Evolutionary conservation across 1,140 invertebrate genomes (phyloP).

Genomic region (Drosophila virilis): DNA sequence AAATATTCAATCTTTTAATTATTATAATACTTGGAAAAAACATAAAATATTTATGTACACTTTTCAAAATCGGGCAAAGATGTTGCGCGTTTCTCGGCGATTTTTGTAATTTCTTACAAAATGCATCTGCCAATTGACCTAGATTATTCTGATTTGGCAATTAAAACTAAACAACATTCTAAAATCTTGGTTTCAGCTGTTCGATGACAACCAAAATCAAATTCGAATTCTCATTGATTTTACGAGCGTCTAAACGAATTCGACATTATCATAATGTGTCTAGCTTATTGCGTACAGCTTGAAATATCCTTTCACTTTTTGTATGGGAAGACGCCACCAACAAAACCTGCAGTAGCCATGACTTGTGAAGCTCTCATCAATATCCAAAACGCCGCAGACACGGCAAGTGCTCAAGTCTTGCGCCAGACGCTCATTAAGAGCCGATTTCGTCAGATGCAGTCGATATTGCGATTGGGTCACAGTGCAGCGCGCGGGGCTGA

Average conservation of each 20-base stretch:
- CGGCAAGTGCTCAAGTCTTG: conserved; percentile 13
- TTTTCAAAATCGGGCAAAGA: too few relatives aligned
- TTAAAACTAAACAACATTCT: conserved; percentile 25
- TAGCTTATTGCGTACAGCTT: conserved; percentile 25
- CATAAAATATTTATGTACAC: not conserved
- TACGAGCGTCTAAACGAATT: conserved; percentile 6
- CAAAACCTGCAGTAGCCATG: conserved; percentile 56
- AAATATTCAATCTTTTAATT: conserved; percentile 42
- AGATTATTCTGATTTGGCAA: conserved; percentile 5
- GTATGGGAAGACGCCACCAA: conserved; percentile 66
- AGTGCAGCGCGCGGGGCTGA: conserved; percentile 39
- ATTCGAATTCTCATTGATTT: conserved; percentile 25
- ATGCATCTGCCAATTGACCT: conserved; percentile 8
- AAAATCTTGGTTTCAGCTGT: conserved; percentile 16
- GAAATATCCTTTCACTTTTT: conserved; percentile 76
- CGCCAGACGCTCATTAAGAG: conserved; percentile 54
- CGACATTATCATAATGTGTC: conserved; percentile 17
- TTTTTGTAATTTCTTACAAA: too few relatives aligned
- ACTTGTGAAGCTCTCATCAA: conserved; percentile 50
- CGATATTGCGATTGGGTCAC: conserved; percentile 36
- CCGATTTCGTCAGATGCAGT: conserved; percentile 69
- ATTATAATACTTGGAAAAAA: not conserved
- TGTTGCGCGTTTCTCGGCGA: too few relatives aligned
- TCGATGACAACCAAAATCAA: conserved; percentile 4
- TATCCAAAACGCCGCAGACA: conserved; percentile 32